Base-by-base conservation (phyloP, 2,113 vertebrate species). In the Gila orcuttii region DNA sequence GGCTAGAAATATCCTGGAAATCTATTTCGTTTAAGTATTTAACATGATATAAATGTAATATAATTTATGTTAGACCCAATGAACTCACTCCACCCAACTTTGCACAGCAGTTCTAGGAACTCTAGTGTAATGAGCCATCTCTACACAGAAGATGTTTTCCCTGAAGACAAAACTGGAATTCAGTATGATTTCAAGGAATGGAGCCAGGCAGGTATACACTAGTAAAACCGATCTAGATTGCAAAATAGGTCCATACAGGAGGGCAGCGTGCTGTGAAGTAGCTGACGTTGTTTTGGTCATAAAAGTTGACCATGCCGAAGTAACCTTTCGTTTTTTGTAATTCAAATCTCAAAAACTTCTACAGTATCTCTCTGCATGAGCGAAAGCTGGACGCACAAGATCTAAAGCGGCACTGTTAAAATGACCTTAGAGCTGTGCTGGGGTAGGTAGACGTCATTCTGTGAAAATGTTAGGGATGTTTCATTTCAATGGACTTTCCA, bases 401-500 rank as follows among this genome's bases (percentile, higher is more conserved):
- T 78, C 50, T 68, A 25, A 52, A 79, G 23, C 76, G 9, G n/a
- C 82, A 11, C 39, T 66, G 71, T 60, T 75, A 19, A 73, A 79
- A 84, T 84, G 42, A 74, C 42, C 86, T 84, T 57, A 59, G 12
- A 87, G 60, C 31, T 28, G 75, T 28, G 11, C 64, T 19, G n/a
- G 75, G 28, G 31, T 11, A 69, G 31, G 33, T 21, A 85, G 62
- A 33, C 55, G 47, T 21, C 50, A 55, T n/a, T 28, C 28, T 74
- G 74, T 25, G 25, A 71, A 17, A 39, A 75, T 71, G 5, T 1
- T 6, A 82, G 17, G 33, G 7, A 33, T 23, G 31, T 79, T 85
- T 45, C 17, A 77, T 77, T 85, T 57, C 28, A 88, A 52, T 62
- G 39, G 82, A 88, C 25, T 76, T 76, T 50, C 36, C 39, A 47